Base-by-base conservation (phyloP, 2,113 vertebrate genomes). In the Lophotis ruficrista region DNA sequence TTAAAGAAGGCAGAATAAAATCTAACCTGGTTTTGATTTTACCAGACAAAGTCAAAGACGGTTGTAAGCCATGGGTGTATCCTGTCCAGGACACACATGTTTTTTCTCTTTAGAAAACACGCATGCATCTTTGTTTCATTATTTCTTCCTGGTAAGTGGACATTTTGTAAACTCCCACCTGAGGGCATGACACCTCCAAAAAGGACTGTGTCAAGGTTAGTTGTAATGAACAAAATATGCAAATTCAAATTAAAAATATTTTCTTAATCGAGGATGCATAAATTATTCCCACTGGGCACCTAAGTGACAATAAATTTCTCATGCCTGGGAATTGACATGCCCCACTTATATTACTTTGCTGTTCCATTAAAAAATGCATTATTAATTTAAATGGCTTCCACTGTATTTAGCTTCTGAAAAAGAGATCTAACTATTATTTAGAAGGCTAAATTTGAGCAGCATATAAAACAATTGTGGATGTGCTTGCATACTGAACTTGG, bases 221-320 rank as follows among this genome's bases (percentile, higher is more conserved):
- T 65, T 19, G 7, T 97, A 97, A 97, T 97, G 96, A 94, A 90
- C 68, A 97, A 94, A 96, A 96, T 97, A 97, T 97, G 96, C 94
- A 97, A 97, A 97, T 97, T 94, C 89, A 96, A 95, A 97, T 97
- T 94, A 96, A 97, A 97, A 97, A 96, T 96, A 95, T 97, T 97
- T 97, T 97, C 91, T 97, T 97, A 97, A 97, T 96, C 90, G 91
- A 93, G 93, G 96, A 96, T 97, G 96, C 97, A 93, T 85, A 95
- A 94, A 95, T 96, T 96, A 97, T 97, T 97, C 96, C 96, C 95
- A 85, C 45, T 95, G 76, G 97, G 89, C 91, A 95, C 80, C 83
- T 93, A 94, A 97, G 87, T 96, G 96, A 96, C 97, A 96, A 97
- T 97, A 97, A 96, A 97, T 97, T 96, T 97, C 68, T 0, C 54